These are phyloP conservation scores for Macropodus opercularis DNA, from an alignment of 2,797 vertebrate genomes.

Conservation along the genomic window DNA sequence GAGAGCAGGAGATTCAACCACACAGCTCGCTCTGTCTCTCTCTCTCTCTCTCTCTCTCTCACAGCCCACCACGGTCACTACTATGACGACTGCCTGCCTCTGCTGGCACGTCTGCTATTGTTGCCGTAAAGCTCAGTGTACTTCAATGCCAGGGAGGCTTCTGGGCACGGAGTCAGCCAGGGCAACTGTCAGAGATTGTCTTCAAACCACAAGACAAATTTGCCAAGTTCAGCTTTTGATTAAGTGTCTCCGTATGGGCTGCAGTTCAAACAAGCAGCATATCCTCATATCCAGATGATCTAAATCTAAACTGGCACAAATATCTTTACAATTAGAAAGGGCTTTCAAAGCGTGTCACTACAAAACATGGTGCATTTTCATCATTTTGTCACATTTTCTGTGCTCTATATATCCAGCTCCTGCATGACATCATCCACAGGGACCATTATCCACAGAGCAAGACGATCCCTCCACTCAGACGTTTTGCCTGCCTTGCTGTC, in stretches of 20 bases:
- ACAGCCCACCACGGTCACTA: conserved; percentile 63
- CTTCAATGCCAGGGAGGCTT: conserved; percentile 57
- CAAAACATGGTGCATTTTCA: conserved; percentile 28
- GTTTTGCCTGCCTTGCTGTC: conserved; percentile 34
- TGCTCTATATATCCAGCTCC: conserved; percentile 20
- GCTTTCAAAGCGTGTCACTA: conserved; percentile 24
- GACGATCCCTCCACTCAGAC: conserved; percentile 24
- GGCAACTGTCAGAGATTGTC: conserved; percentile 65
- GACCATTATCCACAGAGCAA: conserved; percentile 24
- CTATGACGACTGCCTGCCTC: conserved; percentile 54
- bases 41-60: conserved; percentile 48
- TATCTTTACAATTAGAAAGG: conserved; percentile 27
- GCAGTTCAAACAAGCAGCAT: conserved; percentile 51
- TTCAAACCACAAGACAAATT: conserved; percentile 66
- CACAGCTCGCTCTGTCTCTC: conserved; percentile 64
- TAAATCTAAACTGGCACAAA: conserved; percentile 32
- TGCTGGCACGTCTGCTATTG: conserved; percentile 66
- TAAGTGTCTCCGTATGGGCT: conserved; percentile 50
- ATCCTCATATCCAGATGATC: conserved; percentile 64
- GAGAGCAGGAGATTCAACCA: conserved; percentile 62
- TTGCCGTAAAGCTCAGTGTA: conserved; percentile 61
- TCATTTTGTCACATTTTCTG: conserved; percentile 25
- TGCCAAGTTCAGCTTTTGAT: conserved; percentile 64
- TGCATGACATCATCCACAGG: conserved; percentile 37
- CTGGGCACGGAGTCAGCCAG: conserved; percentile 58